Conservation (phyloP, 2,888 invertebrate species). For the Phengaris alcon region DNA sequence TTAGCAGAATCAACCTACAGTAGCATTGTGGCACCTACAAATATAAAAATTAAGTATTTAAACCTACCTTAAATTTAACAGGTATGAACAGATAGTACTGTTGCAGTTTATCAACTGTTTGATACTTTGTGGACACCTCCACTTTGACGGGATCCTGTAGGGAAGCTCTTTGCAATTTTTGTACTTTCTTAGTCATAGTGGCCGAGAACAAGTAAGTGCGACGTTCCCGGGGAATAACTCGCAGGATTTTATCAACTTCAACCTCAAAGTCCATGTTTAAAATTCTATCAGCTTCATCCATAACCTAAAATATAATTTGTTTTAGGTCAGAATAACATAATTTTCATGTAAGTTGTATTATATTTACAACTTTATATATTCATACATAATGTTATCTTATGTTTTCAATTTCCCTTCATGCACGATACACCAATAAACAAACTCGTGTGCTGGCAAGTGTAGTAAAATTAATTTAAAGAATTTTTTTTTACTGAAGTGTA, state of each 20-base stretch:
- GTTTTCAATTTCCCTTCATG: no score
- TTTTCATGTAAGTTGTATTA: no score
- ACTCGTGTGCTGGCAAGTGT: no score
- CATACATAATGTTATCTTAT: no score
- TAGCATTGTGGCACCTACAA: no score
- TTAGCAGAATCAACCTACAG: no score
- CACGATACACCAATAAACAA: no score
- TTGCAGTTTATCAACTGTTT: slow-evolving; percentile 97
- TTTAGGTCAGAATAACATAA: not conserved
- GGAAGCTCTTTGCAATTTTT: slow-evolving; percentile 97
- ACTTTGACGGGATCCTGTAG: slow-evolving; percentile 96
- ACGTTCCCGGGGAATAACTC: slow-evolving; percentile 92
- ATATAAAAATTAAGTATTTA: not conserved
- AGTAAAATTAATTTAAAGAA: no score
- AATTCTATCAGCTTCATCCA: slow-evolving; percentile 99
- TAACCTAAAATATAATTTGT: slow-evolving; percentile 79
- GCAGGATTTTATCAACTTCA: slow-evolving; percentile 97
- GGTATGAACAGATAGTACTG: slow-evolving; percentile 98
- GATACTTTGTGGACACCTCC: slow-evolving; percentile 97
- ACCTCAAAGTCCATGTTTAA: slow-evolving; percentile 99
- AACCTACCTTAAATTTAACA: slow-evolving; percentile 91
- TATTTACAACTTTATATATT: no score
- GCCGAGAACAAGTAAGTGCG: slow-evolving; percentile 97
- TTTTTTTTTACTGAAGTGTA: no score
- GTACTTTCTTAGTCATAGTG: slow-evolving; percentile 98